Conservation (phyloP, 2,888 invertebrate species). For the Matsumyia berberina region DNA sequence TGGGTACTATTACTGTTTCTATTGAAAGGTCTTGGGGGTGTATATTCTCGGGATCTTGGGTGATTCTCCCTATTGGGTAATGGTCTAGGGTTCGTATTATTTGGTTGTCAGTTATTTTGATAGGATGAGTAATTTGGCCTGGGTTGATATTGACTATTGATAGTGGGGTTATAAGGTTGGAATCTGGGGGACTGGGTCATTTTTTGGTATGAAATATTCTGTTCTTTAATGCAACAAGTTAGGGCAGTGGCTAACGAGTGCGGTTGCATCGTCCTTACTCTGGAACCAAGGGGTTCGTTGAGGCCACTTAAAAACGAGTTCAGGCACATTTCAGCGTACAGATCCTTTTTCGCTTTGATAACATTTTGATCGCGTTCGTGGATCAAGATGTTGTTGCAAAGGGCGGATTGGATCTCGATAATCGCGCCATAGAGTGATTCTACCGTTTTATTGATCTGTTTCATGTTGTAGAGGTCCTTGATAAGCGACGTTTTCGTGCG, state of each 20-base stretch:
- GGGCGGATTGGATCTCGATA: slow-evolving; percentile 73
- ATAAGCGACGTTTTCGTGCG: no score
- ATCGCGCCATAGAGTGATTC: slow-evolving; percentile 75
- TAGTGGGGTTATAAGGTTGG: slow-evolving; percentile 28
- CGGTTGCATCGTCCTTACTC: slow-evolving; percentile 76
- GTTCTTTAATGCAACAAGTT: slow-evolving; percentile 22
- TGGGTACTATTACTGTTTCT: neutral
- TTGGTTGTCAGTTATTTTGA: slow-evolving; percentile 8
- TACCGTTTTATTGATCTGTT: slow-evolving; percentile 51
- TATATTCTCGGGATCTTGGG: neutral
- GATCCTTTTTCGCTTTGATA: slow-evolving; percentile 68
- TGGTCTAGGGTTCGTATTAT: slow-evolving; percentile 12
- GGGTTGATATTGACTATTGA: slow-evolving; percentile 1
- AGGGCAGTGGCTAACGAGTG: slow-evolving; percentile 41
- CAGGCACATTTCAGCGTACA: slow-evolving; percentile 76
- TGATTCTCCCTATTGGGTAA: slow-evolving; percentile 6
- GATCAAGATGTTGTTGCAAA: slow-evolving; percentile 73
- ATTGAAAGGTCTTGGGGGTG: neutral
- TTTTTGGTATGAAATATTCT: slow-evolving; percentile 28
- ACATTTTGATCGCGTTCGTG: slow-evolving; percentile 73
- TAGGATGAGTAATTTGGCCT: neutral
- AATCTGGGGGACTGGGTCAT: neutral
- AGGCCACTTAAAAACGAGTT: slow-evolving; percentile 73
- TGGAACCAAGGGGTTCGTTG: slow-evolving; percentile 75
- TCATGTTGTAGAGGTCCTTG: slow-evolving; percentile 63